Base-by-base conservation (phyloP, 2,113 vertebrate genomes). In the Tragelaphus scriptus region DNA sequence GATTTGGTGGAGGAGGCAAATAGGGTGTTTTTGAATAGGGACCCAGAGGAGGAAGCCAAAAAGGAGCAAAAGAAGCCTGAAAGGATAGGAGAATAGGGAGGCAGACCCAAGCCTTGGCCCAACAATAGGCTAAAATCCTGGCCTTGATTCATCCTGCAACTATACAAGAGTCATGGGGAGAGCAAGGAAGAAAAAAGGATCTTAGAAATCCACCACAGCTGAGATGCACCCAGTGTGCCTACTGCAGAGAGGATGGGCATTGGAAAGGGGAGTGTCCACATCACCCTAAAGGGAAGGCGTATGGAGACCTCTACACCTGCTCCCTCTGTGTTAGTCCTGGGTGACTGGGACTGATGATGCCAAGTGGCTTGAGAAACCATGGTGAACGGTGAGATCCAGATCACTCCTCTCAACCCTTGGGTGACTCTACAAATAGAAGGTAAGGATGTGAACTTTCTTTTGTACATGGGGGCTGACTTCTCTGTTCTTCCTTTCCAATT, bases 171-270 rank as follows among this genome's bases (percentile, higher is more conserved):
- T 36, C 32, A 68, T n/a, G 32, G 65, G 32, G 65, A 68, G 32
- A 68, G 8, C 2, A 68, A 68, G 65, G 17, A 36, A 68, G 65
- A 21, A 36, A 36, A 36, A 68, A 19, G 17, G 8, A 68, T 36
- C 32, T 68, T 68, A 68, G 65, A 68, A 75, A 75, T 25, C 36
- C 68, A 75, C 11, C 1, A 0, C 0, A 1, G 61, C 36, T 40
- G 68, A 75, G 36, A 40, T 25, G 65, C 21, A 40, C 1, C 36
- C 36, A 75, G 36, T 75, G 21, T 40, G 21, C 36, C 68, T 75
- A 40, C 36, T 25, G 10, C 36, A 21, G 32, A 40, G 68, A 75
- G 68, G n/a, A 25, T 0, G 0, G 21, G 36, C 36, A 75, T 9
- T 68, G 32, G 68, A 75, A 40, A 75, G 36, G 36, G 5, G 36